These are phyloP conservation scores for Drosophila lacertosa DNA, from an alignment of 1,140 invertebrate genomes.

Conservation along the genomic window DNA sequence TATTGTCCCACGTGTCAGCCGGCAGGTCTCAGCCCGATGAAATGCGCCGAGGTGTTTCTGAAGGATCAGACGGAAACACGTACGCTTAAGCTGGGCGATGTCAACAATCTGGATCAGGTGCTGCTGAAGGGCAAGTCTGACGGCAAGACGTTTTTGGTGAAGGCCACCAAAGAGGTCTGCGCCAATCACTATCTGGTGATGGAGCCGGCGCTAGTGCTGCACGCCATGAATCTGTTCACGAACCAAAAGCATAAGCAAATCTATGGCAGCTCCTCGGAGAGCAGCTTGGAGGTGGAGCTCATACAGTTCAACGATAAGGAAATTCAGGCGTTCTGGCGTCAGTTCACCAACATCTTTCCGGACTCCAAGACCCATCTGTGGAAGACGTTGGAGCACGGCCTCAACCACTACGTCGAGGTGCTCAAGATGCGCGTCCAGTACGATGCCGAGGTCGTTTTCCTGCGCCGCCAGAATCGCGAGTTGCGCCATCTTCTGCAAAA, in stretches of 20 bases:
- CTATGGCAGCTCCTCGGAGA: slow-evolving; percentile 41
- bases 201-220: slow-evolving; percentile 85
- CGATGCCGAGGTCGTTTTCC: slow-evolving; percentile 84
- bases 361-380: slow-evolving; percentile 85
- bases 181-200: slow-evolving; percentile 85
- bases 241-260: slow-evolving; percentile 63
- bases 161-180: slow-evolving; percentile 24
- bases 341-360: slow-evolving; percentile 83
- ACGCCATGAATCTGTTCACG: slow-evolving; percentile 82
- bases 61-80: slow-evolving; percentile 31
- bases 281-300: slow-evolving; percentile 26
- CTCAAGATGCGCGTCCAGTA: slow-evolving; percentile 85
- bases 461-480: slow-evolving; percentile 86
- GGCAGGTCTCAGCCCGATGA: slow-evolving; percentile 49
- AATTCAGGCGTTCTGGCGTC: slow-evolving; percentile 66
- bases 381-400: slow-evolving; percentile 85
- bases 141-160: background rate
- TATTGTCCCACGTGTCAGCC: slow-evolving; percentile 85
- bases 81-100: slow-evolving; percentile 16
- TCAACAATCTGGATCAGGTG: slow-evolving; percentile 5
- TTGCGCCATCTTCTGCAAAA: slow-evolving; percentile 84
- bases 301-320: slow-evolving; percentile 45
- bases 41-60: slow-evolving; percentile 59
- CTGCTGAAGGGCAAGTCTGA: background rate
- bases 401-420: slow-evolving; percentile 86